Conservation (phyloP, 23 tunicate genomes). For the Ciona savignyi region DNA sequence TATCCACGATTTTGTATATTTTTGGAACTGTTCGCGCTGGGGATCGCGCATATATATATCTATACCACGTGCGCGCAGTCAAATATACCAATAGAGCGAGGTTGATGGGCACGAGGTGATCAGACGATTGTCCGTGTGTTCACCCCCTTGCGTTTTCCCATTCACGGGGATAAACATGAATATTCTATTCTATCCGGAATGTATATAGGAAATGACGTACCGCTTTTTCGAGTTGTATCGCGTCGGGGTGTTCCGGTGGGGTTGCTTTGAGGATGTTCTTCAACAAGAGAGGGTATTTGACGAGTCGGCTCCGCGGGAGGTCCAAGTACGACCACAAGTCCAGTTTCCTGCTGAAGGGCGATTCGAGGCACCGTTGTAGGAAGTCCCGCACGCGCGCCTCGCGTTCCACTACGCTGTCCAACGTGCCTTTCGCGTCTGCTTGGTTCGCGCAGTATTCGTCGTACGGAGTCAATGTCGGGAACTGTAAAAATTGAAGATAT, state of each 20-base stretch:
- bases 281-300: constrained; percentile 83
- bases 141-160: no score
- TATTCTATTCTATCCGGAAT: no score
- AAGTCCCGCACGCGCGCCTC: constrained; percentile 85
- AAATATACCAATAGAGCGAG: no score
- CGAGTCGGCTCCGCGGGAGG: constrained; percentile 75
- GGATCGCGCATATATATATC: no score
- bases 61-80: no score
- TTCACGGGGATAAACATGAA: no score
- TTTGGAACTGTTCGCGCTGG: no score
- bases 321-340: constrained; percentile 89
- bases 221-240: constrained; percentile 47
- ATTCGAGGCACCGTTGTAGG: constrained; percentile 79
- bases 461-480: constrained; percentile 70
- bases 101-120: no score
- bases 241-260: constrained; percentile 35
- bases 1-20: no score
- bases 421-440: constrained; percentile 65
- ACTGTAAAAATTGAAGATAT: no score
- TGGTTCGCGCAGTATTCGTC: constrained; percentile 86
- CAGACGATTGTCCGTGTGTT: no score
- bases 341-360: constrained; percentile 85
- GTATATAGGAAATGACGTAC: no score
- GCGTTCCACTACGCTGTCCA: constrained; percentile 59
- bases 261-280: constrained; percentile 68